Evolutionary conservation across 2,797 vertebrate species (phyloP), one percentile per base, ranked within the genome.

Genomic region (Typhlichthys eigenmanni): DNA sequence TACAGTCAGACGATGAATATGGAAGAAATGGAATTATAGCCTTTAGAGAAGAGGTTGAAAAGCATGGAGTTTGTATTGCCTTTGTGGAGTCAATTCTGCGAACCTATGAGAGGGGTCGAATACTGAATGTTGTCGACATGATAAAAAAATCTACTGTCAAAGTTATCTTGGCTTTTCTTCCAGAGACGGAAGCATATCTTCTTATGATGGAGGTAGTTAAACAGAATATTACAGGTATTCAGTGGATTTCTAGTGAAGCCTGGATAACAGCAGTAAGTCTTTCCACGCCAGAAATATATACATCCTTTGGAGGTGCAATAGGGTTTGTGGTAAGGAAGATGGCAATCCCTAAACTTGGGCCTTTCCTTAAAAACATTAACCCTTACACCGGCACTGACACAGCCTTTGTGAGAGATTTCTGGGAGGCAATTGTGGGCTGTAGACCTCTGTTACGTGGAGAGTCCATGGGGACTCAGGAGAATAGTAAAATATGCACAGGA

Each of bases 201-300:
- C 71, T 94, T 19, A 92, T 94, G 87, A 77, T 64, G 73, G 91
- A 93, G 73, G 38, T 93, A 2, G 24, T 24, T 24, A 24, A 24
- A 24, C 24, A 24, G 3, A 24, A 24, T 24, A 24, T 24, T 4
- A 24, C 76, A 91, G 2, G 24, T 24, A 24, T 24, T 24, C 24
- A 24, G 24, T 24, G 24, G 93, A 86, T 94, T 51, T 92, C 83
- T 38, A 93, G 91, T 52, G 92, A 93, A 75, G 91, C 91, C 8
- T 93, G 93, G 92, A 87, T 93, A 73, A 93, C 92, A 12, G 91
- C 91, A 66, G 43, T 72, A 32, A 79, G 74, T 6, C 88, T 87
- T 1, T 90, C 88, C 17, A 92, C 89, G 6, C 72, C 89, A 14
- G 87, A 92, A 71, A 86, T 89, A 3, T 90, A 89, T 60, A 70